Conservation (phyloP, 1,140 invertebrate genomes). For the Bilobella aurantiaca region DNA sequence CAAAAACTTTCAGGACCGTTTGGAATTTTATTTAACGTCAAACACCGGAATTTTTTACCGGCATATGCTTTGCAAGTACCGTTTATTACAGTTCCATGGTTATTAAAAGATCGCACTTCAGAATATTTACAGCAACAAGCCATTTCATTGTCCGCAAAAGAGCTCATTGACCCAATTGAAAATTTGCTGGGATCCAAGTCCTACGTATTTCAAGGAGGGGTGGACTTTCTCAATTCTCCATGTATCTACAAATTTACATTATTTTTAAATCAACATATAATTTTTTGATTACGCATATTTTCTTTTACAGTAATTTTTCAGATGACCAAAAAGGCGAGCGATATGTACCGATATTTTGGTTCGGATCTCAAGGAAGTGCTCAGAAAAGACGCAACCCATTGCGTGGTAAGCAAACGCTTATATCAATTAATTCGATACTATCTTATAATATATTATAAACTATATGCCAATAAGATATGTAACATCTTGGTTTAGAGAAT, state of each 20-base stretch:
- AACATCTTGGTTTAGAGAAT: too few species aligned
- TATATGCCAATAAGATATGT: too few species aligned
- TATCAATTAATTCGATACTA: neutral
- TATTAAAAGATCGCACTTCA: neutral
- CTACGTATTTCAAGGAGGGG: too few species aligned
- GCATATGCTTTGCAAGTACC: neutral
- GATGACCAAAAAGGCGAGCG: neutral
- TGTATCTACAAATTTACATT: too few species aligned
- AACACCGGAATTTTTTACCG: neutral
- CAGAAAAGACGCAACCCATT: neutral
- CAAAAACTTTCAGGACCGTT: neutral
- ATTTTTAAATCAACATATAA: too few species aligned
- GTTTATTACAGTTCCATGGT: neutral
- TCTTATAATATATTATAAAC: too few species aligned
- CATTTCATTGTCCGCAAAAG: too few species aligned
- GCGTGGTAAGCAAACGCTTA: neutral
- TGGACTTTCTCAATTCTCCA: too few species aligned
- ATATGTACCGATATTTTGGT: neutral
- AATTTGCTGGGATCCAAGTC: too few species aligned
- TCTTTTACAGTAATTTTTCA: neutral
- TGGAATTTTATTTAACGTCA: neutral
- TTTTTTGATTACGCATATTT: neutral
- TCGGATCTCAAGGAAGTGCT: neutral
- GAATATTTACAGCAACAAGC: too few species aligned
- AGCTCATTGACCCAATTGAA: too few species aligned